Conservation (phyloP, 2,797 vertebrate genomes). For the Centroberyx gerrardi region DNA sequence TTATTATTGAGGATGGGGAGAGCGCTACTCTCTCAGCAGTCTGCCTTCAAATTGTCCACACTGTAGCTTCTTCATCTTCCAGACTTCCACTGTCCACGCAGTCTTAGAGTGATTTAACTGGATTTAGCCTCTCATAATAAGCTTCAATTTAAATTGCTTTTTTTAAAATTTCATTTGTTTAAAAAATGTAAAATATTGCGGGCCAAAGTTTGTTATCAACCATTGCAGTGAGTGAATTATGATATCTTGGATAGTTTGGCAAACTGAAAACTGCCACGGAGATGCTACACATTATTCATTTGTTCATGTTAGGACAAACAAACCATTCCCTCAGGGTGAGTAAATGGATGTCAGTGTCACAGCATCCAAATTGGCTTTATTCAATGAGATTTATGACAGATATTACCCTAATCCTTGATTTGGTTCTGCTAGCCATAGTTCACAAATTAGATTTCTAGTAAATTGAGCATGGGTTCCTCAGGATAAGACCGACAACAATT, state of each 20-base stretch:
- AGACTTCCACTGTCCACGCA: neutral
- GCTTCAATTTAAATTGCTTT: neutral
- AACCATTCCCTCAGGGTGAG: constrained; percentile 18
- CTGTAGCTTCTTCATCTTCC: neutral
- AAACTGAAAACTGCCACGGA: neutral
- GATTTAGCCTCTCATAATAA: neutral
- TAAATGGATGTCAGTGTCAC: constrained; percentile 55
- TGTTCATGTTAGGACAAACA: constrained; percentile 31
- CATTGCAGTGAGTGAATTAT: neutral
- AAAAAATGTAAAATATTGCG: neutral
- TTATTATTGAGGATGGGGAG: accelerated
- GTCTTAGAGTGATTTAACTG: too few species aligned
- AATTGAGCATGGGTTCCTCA: constrained; percentile 41
- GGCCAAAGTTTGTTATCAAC: neutral
- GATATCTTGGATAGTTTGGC: neutral
- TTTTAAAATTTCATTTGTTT: neutral
- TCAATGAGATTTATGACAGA: constrained; percentile 49
- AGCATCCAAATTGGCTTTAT: constrained; percentile 57
- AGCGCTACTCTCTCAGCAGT: neutral
- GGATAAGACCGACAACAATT: constrained; percentile 51
- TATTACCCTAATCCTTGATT: constrained; percentile 29
- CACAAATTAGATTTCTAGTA: constrained; percentile 64
- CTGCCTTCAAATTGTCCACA: neutral
- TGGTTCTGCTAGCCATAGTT: constrained; percentile 35
- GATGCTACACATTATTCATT: neutral